Conservation (phyloP, 2,888 invertebrate species). For the Stomorhina lunata region DNA sequence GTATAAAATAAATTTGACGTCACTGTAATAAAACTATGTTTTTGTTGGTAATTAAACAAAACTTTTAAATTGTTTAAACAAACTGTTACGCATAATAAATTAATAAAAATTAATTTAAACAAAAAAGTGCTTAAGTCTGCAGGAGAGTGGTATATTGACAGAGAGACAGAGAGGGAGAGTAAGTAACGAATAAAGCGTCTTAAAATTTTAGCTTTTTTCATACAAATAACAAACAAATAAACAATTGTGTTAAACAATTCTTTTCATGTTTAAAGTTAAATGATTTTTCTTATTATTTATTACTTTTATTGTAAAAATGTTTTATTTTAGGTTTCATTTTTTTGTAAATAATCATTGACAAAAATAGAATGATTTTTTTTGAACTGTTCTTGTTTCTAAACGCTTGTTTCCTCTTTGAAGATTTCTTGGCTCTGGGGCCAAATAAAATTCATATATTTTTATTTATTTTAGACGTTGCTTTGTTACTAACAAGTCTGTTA, state of each 20-base stretch:
- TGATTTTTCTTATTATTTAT: neutral
- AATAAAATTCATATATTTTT: slow-evolving; percentile 8
- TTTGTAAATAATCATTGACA: neutral
- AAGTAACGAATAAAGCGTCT: neutral
- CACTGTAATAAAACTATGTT: neutral
- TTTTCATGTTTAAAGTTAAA: neutral
- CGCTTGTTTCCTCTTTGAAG: slow-evolving; percentile 31
- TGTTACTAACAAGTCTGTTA: neutral
- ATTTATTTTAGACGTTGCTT: neutral
- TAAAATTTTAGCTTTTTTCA: neutral
- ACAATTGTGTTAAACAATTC: neutral
- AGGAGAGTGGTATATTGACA: neutral
- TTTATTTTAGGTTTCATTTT: neutral
- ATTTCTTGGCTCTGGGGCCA: slow-evolving; percentile 37
- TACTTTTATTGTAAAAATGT: too few species aligned
- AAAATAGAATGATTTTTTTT: neutral
- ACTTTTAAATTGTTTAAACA: neutral
- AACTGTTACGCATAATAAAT: slow-evolving; percentile 36
- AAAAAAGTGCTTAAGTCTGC: neutral
- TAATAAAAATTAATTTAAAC: neutral
- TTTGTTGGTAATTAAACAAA: neutral
- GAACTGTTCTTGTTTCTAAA: slow-evolving; percentile 10
- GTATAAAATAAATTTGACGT: neutral
- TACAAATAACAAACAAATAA: too few species aligned
- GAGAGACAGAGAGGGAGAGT: neutral